Evolutionary conservation across 1,140 invertebrate species (phyloP), one percentile per base, ranked within the genome.

Genomic region (Drosophila pseudoobscura): DNA sequence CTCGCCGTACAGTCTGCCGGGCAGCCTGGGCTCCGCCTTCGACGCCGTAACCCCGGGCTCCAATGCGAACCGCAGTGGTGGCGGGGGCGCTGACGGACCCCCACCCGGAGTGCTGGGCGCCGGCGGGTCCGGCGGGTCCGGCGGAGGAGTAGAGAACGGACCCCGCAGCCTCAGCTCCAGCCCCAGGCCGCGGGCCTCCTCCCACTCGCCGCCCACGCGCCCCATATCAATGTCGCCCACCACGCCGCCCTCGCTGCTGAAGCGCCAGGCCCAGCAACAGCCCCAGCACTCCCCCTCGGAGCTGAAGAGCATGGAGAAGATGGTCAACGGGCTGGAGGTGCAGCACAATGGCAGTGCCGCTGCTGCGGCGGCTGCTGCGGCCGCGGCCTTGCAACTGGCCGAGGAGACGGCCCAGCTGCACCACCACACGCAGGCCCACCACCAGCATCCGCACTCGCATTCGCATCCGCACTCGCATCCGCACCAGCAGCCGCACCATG

Each of bases 231-330:
- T 89, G 89, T 93, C 93, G 70, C 85, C 93, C 58, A 92, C 93
- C 63, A 92, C 91, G 82, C 92, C 92, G 88, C 93, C 77, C 31
- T 90, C 90, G 41, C 75, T 89, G 55, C 55, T 89, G 44, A 91
- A 79, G 68, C 89, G 72, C 22, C 75, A 79, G 68, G 83, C 70
- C 29, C 75, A 31, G 29, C 29, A 35, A 0, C 62, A 72, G 17
- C 13, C 82, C 5, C 80, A 89, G 70, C 76, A 93, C 93, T 95
- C 62, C 94, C 94, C 80, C 6, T 92, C 91, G 50, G 97, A 98
- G 92, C 93, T 99, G 60, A 98, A 98, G 92, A 98, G 95, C 92
- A 99, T 99, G 92, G 97, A 99, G 92, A 97, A 98, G 90, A 98
- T 98, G 97, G 97, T 98, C 66, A 98, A 98, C 92, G 97, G 97